Evolutionary conservation across 2,888 invertebrate species (phyloP).

Genomic region (Chrysolina oricalcia): DNA sequence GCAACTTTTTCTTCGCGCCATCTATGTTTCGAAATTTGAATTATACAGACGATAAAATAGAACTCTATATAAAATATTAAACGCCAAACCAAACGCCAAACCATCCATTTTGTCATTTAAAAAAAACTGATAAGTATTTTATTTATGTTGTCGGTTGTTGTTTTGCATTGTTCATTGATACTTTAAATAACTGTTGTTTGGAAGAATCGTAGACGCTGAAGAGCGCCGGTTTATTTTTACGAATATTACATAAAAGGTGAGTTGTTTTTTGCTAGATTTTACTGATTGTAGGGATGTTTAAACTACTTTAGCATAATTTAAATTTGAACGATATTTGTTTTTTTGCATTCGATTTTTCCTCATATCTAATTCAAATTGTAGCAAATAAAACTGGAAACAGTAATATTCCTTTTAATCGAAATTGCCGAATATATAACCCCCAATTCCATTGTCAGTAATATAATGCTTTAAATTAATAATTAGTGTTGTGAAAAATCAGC

Average conservation of each 20-base stretch:
- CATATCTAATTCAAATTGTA: too few relatives aligned
- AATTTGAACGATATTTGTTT: too few relatives aligned
- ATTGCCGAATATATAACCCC: too few relatives aligned
- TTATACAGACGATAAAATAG: background rate
- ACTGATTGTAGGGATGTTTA: background rate
- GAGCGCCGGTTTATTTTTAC: constrained; percentile 7
- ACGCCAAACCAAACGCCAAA: background rate
- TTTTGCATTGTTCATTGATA: constrained; percentile 15
- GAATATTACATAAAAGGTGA: constrained; percentile 16
- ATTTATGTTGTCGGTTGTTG: constrained; percentile 20
- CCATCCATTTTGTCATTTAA: constrained; percentile 23
- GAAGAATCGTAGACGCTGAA: background rate
- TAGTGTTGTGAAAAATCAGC: background rate
- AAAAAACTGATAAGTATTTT: constrained; percentile 5
- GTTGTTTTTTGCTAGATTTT: background rate
- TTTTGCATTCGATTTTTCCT: too few relatives aligned
- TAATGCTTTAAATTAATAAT: too few relatives aligned
- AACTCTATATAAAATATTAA: background rate
- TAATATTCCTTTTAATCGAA: too few relatives aligned
- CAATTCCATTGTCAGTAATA: too few relatives aligned
- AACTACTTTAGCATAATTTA: background rate
- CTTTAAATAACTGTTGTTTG: constrained; percentile 21
- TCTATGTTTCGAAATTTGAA: background rate
- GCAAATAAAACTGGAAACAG: too few relatives aligned
- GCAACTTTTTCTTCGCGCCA: background rate